A percentile compares a stretch with the other conserved stretches of the same genome.
Conservation (phyloP, 1,140 invertebrate species). For the Thaumatotibia leucotreta region DNA sequence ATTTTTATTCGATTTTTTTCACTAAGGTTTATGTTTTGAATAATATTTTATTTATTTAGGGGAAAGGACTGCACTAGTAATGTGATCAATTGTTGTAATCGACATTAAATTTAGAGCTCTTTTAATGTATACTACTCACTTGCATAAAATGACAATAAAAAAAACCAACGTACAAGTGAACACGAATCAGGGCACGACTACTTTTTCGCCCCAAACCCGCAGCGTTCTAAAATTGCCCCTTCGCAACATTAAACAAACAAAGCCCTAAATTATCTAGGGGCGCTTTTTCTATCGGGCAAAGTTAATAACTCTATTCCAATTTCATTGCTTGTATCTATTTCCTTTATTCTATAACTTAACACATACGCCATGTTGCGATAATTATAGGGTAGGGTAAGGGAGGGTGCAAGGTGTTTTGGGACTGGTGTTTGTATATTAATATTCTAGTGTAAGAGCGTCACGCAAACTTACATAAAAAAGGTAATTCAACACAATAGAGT, state of each 20-base stretch:
- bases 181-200: neutral
- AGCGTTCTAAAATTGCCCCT: neutral
- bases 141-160: neutral
- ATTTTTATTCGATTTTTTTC: too few species aligned
- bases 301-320: slow-evolving; percentile 14
- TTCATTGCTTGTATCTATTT: slow-evolving; percentile 19
- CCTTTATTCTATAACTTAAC: slow-evolving; percentile 18
- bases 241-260: slow-evolving; percentile 10
- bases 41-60: too few species aligned
- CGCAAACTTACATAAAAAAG: slow-evolving; percentile 28
- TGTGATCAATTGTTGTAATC: too few species aligned
- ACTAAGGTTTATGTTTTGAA: too few species aligned
- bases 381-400: slow-evolving; percentile 15
- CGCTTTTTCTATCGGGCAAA: neutral
- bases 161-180: neutral
- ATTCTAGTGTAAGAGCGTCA: slow-evolving; percentile 37
- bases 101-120: too few species aligned
- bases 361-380: slow-evolving; percentile 23
- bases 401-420: slow-evolving; percentile 20
- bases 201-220: neutral
- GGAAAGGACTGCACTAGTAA: too few species aligned
- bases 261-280: slow-evolving; percentile 9
- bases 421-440: slow-evolving; percentile 37
- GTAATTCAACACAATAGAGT: slow-evolving; percentile 13
- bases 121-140: neutral